Conservation (phyloP, 1,140 invertebrate genomes). For the Pseudomyrmex concolor region DNA sequence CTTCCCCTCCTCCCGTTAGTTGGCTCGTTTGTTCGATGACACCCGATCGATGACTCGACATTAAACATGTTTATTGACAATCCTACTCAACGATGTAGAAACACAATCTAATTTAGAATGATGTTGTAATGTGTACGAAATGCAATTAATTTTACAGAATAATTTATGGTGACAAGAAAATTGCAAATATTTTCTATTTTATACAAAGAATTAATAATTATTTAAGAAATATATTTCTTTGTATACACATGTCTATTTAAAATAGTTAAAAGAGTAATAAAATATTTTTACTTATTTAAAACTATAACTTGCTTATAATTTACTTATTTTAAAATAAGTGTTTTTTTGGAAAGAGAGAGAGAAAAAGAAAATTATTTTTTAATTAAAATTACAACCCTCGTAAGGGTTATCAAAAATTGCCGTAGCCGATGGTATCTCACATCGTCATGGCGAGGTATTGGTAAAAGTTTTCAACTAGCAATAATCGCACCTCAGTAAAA, state of each 20-base stretch:
- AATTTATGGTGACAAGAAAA: too few relatives aligned
- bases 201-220: too few relatives aligned
- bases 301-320: too few relatives aligned
- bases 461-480: slow-evolving; percentile 96
- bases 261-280: too few relatives aligned
- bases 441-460: slow-evolving; percentile 97
- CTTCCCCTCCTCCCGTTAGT: background rate
- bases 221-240: too few relatives aligned
- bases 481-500: slow-evolving; percentile 94
- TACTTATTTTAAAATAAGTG: too few relatives aligned
- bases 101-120: background rate
- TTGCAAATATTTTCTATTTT: too few relatives aligned
- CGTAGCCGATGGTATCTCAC: slow-evolving; percentile 95
- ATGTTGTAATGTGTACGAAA: background rate
- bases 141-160: too few relatives aligned
- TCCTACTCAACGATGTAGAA: background rate
- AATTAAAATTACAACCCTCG: slow-evolving; percentile 75
- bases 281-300: too few relatives aligned
- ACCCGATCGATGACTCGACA: slow-evolving; percentile 19
- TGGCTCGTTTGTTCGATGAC: background rate
- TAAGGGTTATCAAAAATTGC: slow-evolving; percentile 91
- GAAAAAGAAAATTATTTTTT: too few relatives aligned
- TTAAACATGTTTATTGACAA: slow-evolving; percentile 1
- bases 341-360: too few relatives aligned
- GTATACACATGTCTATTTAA: too few relatives aligned